Base-by-base conservation (phyloP, 2,797 vertebrate species). In the Sus cebifrons region DNA sequence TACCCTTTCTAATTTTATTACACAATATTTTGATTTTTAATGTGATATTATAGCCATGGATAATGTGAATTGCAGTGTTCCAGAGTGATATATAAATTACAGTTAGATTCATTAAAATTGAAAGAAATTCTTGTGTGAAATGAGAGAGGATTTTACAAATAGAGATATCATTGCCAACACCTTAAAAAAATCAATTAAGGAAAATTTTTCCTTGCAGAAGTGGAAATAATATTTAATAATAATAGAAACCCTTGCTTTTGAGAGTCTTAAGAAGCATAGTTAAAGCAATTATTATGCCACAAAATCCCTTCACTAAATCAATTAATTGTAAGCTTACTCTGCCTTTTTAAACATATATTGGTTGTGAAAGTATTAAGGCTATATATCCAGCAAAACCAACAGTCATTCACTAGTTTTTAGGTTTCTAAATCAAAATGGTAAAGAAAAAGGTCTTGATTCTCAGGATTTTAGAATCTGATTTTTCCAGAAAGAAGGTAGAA, bases 21-120 rank as follows among this genome's bases (percentile, higher is more conserved):
- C 14, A 77, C 2, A 97, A 60, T 96, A 89, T 96, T 97, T 90
- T 97, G 27, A 77, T 93, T 94, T 91, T 97, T 95, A 89, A 92
- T 87, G 40, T 96, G 62, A 95, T 84, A 40, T 3, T 94, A 68
- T 23, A 67, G 21, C 14, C 21, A 23, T 90, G 18, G 2, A 96
- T 96, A 95, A 93, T 75, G 40, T 90, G 18, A 91, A 65, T 94
- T 64, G 12, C 5, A 82, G 25, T 64, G 87, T 2, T 95, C 12
- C 67, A 60, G 2, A 25, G 62, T 79, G 86, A 94, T 86, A 84
- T 77, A n/a, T 81, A 94, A 95, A 97, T 87, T 95, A 56, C 0
- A 96, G 29, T 85, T 78, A 91, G 2, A 78, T 56, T 87, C 16
- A 68, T 90, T 89, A 71, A 64, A 91, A 32, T 91, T 77, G 40